Base-by-base conservation (phyloP, 2,797 vertebrate genomes). In the Amniataba percoides region DNA sequence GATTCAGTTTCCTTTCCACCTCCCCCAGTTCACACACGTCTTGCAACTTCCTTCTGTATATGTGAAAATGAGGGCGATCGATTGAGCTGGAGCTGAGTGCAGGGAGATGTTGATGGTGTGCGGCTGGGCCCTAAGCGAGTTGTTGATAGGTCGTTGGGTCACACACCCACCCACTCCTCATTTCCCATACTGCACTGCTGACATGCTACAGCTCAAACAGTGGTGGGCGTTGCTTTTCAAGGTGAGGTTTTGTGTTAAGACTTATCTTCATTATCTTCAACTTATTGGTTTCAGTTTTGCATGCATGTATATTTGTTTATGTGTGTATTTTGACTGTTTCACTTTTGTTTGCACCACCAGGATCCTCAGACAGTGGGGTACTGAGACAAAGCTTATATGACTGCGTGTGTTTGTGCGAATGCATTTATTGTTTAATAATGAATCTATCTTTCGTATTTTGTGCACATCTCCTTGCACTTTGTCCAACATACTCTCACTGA, bases 121-220 rank as follows among this genome's bases (percentile, higher is more conserved):
- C 65, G 60, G 81, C 87, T 67, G 71, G 82, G 89, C 89, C 84
- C 81, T 87, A 62, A 91, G 92, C 88, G 39, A 92, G 81, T 79
- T 89, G 88, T 63, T 84, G 87, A 71, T 82, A 90, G 90, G 89
- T 91, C 81, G 43, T 53, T 40, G 34, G 93, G 93, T 95, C 92
- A 94, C 85, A 89, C 89, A 87, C 88, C 90, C 90, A 92, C 94
- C 93, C 90, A 93, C 93, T 94, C 88, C 88, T 89, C 81, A 87
- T 93, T 94, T 94, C 92, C 88, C 87, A 92, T 82, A 87, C 68
- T 83, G 89, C 85, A 87, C 78, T 81, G 88, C 91, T 90, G 91
- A 92, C 92, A 90, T 59, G 83, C 86, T 78, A 78, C 73, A 75
- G 87, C 80, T 90, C 61, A 76, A 87, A 89, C 82, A 79, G 74